Evolutionary conservation across 2,113 vertebrate genomes (phyloP).

Genomic region (Eurystomus gularis): DNA sequence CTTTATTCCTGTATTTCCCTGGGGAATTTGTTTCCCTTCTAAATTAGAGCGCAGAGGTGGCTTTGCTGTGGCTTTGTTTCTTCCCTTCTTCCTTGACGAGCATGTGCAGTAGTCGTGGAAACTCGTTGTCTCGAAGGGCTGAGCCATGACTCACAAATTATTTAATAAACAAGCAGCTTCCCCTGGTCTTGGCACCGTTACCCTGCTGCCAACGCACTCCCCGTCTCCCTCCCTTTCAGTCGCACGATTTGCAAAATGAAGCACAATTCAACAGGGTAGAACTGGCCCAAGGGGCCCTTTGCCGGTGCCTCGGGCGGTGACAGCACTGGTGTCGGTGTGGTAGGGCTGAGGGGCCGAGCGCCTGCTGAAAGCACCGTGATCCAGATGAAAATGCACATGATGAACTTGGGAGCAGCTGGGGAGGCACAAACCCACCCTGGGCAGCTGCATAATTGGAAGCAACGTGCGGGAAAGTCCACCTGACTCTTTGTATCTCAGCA

Average conservation of each 20-base stretch:
- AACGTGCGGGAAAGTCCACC: neutral
- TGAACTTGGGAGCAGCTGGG: neutral
- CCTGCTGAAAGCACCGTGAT: neutral
- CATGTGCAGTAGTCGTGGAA: constrained; percentile 7
- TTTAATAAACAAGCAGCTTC: neutral
- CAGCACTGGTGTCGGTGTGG: fast-evolving
- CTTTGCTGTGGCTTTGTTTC: neutral
- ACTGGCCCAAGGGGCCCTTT: neutral
- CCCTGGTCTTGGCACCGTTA: neutral
- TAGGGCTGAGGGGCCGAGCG: neutral
- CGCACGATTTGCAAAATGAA: fast-evolving
- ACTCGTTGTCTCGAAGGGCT: neutral
- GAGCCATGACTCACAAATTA: constrained; percentile 11
- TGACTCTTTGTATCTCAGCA: neutral
- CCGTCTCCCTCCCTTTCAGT: fast-evolving
- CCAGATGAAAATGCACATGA: fast-evolving
- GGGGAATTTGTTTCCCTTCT: neutral
- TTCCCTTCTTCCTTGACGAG: neutral
- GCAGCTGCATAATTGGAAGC: fast-evolving
- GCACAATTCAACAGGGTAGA: neutral
- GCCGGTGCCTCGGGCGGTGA: neutral
- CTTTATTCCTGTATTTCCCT: neutral
- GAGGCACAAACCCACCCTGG: neutral
- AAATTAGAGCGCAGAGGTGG: neutral
- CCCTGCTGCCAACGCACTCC: neutral